These are phyloP conservation scores for Chrysomela aeneicollis DNA, from an alignment of 2,888 invertebrate genomes.

Conservation along the genomic window DNA sequence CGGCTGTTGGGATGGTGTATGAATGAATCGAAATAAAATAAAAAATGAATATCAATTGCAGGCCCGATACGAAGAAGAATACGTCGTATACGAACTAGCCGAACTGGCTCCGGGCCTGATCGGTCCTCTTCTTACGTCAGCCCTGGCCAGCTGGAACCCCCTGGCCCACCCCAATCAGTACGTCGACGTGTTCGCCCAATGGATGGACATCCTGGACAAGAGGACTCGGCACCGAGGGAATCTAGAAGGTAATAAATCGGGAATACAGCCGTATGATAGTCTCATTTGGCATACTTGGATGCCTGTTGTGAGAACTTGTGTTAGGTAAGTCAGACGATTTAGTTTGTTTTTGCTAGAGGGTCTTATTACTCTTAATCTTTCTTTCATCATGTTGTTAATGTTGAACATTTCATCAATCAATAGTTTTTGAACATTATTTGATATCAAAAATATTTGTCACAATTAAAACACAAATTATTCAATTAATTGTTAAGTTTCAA, in stretches of 20 bases:
- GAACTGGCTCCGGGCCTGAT: conserved; percentile 85
- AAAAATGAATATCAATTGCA: too few species aligned
- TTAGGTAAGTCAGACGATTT: conserved; percentile 68
- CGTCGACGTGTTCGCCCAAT: conserved; percentile 71
- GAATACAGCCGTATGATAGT: conserved; percentile 77
- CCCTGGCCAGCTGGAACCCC: conserved; percentile 82
- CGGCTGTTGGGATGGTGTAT: too few species aligned
- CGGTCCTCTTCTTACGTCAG: conserved; percentile 80
- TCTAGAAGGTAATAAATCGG: conserved; percentile 62
- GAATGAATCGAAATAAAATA: too few species aligned
- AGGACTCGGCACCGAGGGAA: conserved; percentile 55
- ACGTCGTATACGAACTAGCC: conserved; percentile 83
- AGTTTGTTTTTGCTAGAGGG: conserved; percentile 38
- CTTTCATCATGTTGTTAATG: background rate
- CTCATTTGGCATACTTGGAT: conserved; percentile 92
- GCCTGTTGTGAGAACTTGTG: conserved; percentile 78
- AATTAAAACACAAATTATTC: too few species aligned
- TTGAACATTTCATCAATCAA: background rate
- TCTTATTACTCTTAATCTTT: background rate
- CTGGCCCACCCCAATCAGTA: conserved; percentile 73
- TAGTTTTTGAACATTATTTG: too few species aligned
- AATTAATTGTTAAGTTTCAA: too few species aligned
- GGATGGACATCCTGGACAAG: conserved; percentile 71
- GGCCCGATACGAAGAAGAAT: conserved; percentile 76
- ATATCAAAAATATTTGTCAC: too few species aligned